Evolutionary conservation across 2,888 invertebrate genomes (phyloP).

Genomic region (Cactoblastis cactorum): DNA sequence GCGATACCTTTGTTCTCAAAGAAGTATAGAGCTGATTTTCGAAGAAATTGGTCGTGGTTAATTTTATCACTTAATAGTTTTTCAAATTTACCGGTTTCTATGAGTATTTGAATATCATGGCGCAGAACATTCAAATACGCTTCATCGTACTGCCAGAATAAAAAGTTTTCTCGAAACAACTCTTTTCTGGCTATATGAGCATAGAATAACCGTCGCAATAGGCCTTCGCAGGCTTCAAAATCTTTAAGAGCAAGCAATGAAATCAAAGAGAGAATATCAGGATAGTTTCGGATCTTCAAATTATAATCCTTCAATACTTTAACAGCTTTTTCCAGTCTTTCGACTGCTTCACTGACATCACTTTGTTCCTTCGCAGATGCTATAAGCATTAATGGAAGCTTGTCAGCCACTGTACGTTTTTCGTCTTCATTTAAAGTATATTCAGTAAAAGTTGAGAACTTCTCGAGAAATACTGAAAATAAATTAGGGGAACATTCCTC

Average conservation of each 20-base stretch:
- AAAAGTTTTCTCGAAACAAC: slow-evolving; percentile 39
- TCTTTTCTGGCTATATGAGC: slow-evolving; percentile 40
- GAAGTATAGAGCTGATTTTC: slow-evolving; percentile 45
- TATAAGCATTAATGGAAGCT: not conserved
- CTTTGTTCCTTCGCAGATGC: not conserved
- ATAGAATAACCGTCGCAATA: slow-evolving; percentile 38
- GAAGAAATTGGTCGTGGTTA: slow-evolving; percentile 36
- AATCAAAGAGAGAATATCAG: slow-evolving; percentile 29
- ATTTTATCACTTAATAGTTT: slow-evolving; percentile 23
- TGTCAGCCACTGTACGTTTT: not conserved
- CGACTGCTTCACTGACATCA: not conserved
- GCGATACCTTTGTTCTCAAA: slow-evolving; percentile 41
- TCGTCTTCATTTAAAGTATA: slow-evolving; percentile 34
- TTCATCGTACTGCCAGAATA: slow-evolving; percentile 35
- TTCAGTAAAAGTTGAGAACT: slow-evolving; percentile 41
- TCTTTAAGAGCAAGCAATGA: slow-evolving; percentile 29
- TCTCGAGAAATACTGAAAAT: slow-evolving; percentile 32
- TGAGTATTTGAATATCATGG: slow-evolving; percentile 35
- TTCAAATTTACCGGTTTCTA: slow-evolving; percentile 29
- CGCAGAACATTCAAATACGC: slow-evolving; percentile 50
- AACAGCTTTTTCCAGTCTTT: not conserved
- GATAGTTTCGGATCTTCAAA: slow-evolving; percentile 20
- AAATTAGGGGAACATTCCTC: slow-evolving; percentile 26
- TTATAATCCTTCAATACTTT: slow-evolving; percentile 3
- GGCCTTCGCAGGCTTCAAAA: slow-evolving; percentile 17